Conservation (phyloP, 2,888 invertebrate species). For the Lasioglossum vierecki region DNA sequence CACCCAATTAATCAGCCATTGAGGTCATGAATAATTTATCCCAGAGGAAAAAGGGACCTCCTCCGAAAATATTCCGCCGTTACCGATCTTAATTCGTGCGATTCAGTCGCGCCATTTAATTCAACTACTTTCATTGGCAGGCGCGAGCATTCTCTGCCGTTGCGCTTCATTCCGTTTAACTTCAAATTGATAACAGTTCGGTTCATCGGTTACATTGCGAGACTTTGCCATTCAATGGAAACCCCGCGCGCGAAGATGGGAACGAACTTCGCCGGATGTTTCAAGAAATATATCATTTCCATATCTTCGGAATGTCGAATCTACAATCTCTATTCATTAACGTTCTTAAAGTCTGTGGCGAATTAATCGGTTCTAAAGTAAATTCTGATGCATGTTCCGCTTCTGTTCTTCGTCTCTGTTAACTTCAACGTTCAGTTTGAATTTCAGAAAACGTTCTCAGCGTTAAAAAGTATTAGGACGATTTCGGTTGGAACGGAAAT, state of each 20-base stretch:
- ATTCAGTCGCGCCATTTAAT: conserved; percentile 65
- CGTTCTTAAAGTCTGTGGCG: background rate
- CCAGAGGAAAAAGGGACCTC: conserved; percentile 47
- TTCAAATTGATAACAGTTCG: conserved; percentile 57
- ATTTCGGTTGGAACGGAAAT: background rate
- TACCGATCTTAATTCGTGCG: conserved; percentile 69
- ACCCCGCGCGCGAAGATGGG: background rate
- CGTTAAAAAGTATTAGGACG: background rate
- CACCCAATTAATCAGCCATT: conserved; percentile 71
- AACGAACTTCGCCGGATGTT: background rate
- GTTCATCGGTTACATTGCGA: conserved; percentile 45
- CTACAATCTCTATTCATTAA: background rate
- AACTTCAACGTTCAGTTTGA: background rate
- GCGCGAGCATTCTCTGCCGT: conserved; percentile 50
- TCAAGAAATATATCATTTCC: conserved; percentile 18
- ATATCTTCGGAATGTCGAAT: background rate
- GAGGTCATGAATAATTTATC: conserved; percentile 71
- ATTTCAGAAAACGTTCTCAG: background rate
- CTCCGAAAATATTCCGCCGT: conserved; percentile 67
- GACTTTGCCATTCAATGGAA: conserved; percentile 14
- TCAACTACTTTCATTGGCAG: conserved; percentile 63
- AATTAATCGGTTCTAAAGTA: background rate
- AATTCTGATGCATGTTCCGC: background rate
- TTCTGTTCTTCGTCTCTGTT: background rate
- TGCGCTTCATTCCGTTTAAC: conserved; percentile 63